Base-by-base conservation (phyloP, 1,140 invertebrate species). In the Plectrocnemia conspersa region DNA sequence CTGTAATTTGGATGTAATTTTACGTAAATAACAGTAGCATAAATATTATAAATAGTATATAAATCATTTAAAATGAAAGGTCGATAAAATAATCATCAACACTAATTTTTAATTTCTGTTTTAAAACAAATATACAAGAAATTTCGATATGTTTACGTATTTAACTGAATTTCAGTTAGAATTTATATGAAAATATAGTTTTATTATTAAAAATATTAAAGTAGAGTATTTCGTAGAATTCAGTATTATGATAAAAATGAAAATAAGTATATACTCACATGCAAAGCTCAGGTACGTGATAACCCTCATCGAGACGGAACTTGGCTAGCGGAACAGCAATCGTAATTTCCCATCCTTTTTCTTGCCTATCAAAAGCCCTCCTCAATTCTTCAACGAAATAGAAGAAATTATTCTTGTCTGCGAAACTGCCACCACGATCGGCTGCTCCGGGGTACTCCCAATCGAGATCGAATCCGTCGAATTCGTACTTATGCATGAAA, bases 391-490 rank as follows among this genome's bases (percentile, higher is more conserved):
- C 81, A 1, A 92, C 88, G 35, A 91, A 84, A 64, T 82, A 89
- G n/a, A 86, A 77, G 72, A 89, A 90, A 29, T 78, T 79, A 55
- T 90, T 83, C 68, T 91, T 92, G 68, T 93, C 90, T 1, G 83
- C 81, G 64, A 82, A 89, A 42, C 77, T 82, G 29, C 90, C 90
- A n/a, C 88, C 87, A 11, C 89, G 77, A 68, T 91, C 88, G 0
- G 87, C 80, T 0, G 89, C 89, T 2, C 85, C 88, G 1, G 90
- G 90, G 64, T 91, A 91, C 68, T 91, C 85, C 88, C 88, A 91
- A 63, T 91, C 89, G 56, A 91, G 71, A 64, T 91, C 89, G 54
- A 91, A 83, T 4, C 88, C 88, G 65, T 91, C 88, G 54, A 91
- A 91, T 9, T 79, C 69, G 60, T 88, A 90, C 62, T 82, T 77